Percentiles rank a stretch among this genome's conserved stretches.
Evolutionary conservation across 2,888 invertebrate genomes (phyloP).

Genomic region (Ctena decussata): DNA sequence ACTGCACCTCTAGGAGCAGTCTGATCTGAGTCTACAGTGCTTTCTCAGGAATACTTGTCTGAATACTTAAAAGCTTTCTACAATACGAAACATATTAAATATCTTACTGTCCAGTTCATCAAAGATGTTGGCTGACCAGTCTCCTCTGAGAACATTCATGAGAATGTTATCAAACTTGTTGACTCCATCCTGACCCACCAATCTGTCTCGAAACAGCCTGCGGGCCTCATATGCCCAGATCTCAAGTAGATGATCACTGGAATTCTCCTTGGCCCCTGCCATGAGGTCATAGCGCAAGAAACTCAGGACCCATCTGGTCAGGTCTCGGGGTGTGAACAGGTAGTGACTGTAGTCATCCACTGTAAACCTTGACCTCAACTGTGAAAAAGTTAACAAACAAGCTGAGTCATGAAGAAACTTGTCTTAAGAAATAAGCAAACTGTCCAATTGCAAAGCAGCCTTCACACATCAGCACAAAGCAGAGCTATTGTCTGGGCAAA

Average conservation of each 20-base stretch:
- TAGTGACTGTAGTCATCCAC: constrained; percentile 90
- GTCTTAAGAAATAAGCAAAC: no score
- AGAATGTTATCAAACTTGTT: constrained; percentile 90
- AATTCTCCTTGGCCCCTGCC: constrained; percentile 80
- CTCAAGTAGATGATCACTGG: constrained; percentile 88
- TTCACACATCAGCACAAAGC: no score
- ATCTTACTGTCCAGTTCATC: constrained; percentile 82
- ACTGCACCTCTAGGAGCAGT: no score
- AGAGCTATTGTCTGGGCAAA: no score
- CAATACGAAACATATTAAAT: not conserved
- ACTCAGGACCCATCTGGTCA: constrained; percentile 91
- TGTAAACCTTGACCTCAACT: constrained; percentile 88
- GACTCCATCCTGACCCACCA: constrained; percentile 91
- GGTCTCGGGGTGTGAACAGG: constrained; percentile 92
- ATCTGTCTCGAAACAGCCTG: constrained; percentile 92
- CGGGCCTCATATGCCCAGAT: constrained; percentile 92
- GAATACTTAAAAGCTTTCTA: no score
- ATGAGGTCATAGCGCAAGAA: constrained; percentile 89
- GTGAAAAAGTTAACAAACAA: no score
- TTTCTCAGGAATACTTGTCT: no score
- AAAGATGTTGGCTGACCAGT: constrained; percentile 86
- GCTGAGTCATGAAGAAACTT: no score
- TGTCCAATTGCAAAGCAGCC: no score
- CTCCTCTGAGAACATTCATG: constrained; percentile 87
- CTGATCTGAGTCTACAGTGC: no score